These are phyloP conservation scores for Dunckerocampus dactyliophorus DNA, from an alignment of 2,113 vertebrate genomes.

Conservation along the genomic window DNA sequence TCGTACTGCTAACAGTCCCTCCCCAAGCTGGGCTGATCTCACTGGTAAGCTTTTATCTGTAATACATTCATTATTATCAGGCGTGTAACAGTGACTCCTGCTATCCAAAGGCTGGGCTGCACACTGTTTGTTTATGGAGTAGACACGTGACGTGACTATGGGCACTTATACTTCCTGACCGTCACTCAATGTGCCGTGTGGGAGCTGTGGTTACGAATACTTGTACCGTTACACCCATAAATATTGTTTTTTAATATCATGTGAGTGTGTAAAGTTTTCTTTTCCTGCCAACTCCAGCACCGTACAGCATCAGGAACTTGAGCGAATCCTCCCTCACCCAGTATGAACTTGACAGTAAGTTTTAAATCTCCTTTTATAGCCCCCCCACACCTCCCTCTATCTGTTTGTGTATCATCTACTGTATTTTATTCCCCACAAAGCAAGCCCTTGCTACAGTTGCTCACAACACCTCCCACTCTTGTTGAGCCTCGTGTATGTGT, in stretches of 20 bases:
- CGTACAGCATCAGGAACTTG: constrained; percentile 87
- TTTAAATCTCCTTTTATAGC: constrained; percentile 3
- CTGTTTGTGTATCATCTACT: constrained; percentile 22
- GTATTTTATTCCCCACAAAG: constrained; percentile 21
- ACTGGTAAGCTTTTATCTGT: constrained; percentile 75
- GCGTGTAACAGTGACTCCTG: no score
- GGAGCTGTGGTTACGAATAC: no score
- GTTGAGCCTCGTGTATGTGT: constrained; percentile 21
- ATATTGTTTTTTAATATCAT: not conserved
- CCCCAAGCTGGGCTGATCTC: constrained; percentile 83
- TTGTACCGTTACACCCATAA: no score
- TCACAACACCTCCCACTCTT: constrained; percentile 30
- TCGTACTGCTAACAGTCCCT: constrained; percentile 72
- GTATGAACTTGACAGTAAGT: constrained; percentile 98
- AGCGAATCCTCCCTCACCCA: constrained; percentile 91
- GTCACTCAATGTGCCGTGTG: no score
- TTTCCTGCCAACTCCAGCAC: constrained; percentile 67
- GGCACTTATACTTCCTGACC: no score
- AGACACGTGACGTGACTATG: no score
- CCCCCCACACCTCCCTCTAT: constrained; percentile 9
- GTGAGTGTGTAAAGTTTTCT: not conserved
- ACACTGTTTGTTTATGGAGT: no score
- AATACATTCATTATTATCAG: not conserved
- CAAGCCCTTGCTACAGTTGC: not conserved
- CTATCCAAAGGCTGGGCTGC: no score